phyloP scores from a whole-genome alignment of 2,113 vertebrate species.

The Mesocricetus auratus region DNA sequence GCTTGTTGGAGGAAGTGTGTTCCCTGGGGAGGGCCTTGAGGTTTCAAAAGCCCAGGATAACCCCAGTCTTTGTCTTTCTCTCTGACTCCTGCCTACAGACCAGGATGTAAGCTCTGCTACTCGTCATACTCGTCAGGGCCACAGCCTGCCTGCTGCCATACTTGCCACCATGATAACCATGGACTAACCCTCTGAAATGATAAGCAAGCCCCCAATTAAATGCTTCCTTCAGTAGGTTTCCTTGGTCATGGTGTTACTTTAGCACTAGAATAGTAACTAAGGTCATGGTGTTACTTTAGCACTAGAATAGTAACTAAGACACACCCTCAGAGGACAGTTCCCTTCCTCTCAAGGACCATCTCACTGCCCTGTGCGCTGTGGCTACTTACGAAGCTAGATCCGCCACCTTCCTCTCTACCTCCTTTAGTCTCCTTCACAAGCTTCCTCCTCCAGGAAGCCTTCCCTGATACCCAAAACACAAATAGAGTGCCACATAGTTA shows the following conservation, averaged over 20 bases:
- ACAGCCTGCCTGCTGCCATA: not conserved
- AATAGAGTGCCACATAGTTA: not conserved
- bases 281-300: not conserved
- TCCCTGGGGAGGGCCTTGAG: not conserved
- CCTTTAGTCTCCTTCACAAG: not conserved
- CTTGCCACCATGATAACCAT: not conserved
- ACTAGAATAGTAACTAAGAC: not conserved
- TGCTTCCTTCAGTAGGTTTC: not conserved
- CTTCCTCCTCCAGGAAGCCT: slow-evolving; percentile 46
- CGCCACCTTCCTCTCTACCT: not conserved
- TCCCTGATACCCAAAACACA: not conserved
- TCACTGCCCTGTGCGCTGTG: not conserved
- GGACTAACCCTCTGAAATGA: not conserved
- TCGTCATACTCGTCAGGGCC: not conserved
- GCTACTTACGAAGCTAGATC: not conserved
- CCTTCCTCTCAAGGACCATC: not conserved
- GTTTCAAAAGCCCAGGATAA: not conserved
- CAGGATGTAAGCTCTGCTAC: not conserved
- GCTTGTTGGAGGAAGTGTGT: not conserved
- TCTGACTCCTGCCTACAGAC: not conserved
- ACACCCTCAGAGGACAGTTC: not conserved
- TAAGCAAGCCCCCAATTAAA: not conserved
- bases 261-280: not conserved
- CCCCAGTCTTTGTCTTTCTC: not conserved
- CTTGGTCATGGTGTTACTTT: not conserved